phyloP scores from a whole-genome alignment of 2,113 vertebrate genomes.

The Xiphophorus hellerii region DNA sequence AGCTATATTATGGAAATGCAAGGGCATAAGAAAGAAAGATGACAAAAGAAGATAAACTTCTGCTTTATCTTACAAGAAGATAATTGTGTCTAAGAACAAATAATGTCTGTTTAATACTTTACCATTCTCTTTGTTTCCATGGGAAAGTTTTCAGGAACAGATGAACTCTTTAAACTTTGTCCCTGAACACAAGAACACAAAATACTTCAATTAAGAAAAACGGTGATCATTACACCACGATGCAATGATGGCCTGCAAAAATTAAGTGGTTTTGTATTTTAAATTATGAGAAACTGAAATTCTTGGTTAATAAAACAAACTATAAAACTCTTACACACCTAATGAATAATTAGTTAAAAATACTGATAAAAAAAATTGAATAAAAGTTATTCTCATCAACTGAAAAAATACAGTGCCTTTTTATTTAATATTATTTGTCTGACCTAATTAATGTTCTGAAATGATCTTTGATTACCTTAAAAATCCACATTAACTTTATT shows the following conservation, averaged over 20 bases:
- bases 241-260: not conserved
- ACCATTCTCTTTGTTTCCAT: slow-evolving; percentile 46
- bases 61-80: not conserved
- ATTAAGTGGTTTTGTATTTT: not conserved
- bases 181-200: slow-evolving; percentile 64
- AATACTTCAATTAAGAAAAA: not conserved
- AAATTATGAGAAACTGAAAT: not conserved
- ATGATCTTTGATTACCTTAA: too few species aligned
- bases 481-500: too few species aligned
- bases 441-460: too few species aligned
- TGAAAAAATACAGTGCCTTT: too few species aligned
- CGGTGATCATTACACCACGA: not conserved
- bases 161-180: slow-evolving; percentile 73
- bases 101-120: slow-evolving; percentile 1
- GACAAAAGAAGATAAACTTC: not conserved
- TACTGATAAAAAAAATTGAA: not conserved
- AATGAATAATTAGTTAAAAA: not conserved
- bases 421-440: too few species aligned
- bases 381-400: too few species aligned
- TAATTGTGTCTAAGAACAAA: not conserved
- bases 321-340: not conserved
- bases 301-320: not conserved
- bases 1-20: slow-evolving; percentile 70
- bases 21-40: not conserved
- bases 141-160: slow-evolving; percentile 39